These are phyloP conservation scores for Hirundichthys speculiger DNA, from an alignment of 2,113 vertebrate species.

Conservation along the genomic window DNA sequence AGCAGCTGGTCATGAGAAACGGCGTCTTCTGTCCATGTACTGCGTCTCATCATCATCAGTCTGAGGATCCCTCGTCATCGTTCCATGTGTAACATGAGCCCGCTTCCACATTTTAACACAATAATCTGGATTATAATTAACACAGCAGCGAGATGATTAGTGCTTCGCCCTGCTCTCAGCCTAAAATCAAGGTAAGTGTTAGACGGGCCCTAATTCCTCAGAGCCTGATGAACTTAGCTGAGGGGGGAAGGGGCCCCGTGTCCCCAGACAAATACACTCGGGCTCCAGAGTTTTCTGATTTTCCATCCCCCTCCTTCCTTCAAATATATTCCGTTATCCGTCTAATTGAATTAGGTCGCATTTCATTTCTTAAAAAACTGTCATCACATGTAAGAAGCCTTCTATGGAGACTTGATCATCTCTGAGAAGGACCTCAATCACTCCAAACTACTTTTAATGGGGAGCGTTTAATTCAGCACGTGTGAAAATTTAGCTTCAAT, in stretches of 20 bases:
- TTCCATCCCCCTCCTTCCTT: constrained; percentile 27
- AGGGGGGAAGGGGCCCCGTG: constrained; percentile 68
- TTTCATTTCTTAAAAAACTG: constrained; percentile 31
- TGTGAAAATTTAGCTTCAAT: too few relatives aligned
- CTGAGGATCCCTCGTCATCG: constrained; percentile 30
- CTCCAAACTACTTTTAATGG: too few relatives aligned
- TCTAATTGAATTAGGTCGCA: constrained; percentile 66
- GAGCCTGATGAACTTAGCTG: constrained; percentile 80
- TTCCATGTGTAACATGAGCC: constrained; percentile 50
- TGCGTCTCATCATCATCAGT: too few relatives aligned
- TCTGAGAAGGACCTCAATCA: too few relatives aligned
- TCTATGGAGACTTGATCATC: too few relatives aligned
- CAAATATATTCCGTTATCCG: constrained; percentile 27
- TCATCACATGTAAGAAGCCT: too few relatives aligned
- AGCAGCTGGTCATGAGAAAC: constrained; percentile 6
- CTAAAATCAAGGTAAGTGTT: constrained; percentile 67
- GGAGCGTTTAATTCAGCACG: too few relatives aligned
- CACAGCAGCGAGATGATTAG: constrained; percentile 69
- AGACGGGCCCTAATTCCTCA: constrained; percentile 75
- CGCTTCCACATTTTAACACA: constrained; percentile 60
- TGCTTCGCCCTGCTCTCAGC: constrained; percentile 57
- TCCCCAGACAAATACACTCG: constrained; percentile 60
- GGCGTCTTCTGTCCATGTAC: too few relatives aligned
- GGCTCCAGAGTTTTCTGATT: constrained; percentile 30
- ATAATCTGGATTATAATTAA: constrained; percentile 82